Evolutionary conservation across 2,113 vertebrate species (phyloP).

Genomic region (Empidonax alnorum): DNA sequence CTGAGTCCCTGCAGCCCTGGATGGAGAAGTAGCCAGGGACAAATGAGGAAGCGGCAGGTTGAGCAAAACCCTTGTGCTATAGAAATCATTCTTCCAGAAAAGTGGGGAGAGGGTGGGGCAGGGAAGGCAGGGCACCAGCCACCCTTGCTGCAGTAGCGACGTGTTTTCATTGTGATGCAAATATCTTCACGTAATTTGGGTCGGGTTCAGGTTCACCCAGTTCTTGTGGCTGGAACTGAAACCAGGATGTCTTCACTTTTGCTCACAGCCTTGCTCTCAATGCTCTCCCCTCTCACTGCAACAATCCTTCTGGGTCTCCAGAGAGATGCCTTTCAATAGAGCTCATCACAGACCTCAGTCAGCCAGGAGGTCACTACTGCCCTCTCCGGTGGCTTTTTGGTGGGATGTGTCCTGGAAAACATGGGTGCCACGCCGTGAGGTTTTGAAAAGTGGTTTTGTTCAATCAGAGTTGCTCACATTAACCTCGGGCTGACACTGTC

Average conservation of each 20-base stretch:
- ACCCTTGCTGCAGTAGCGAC: neutral
- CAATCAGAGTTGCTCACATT: neutral
- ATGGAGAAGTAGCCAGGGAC: neutral
- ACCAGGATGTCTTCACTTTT: constrained; percentile 55
- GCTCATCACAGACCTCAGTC: neutral
- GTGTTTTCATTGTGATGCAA: constrained; percentile 62
- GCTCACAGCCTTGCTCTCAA: neutral
- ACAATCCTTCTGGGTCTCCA: neutral
- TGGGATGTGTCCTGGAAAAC: neutral
- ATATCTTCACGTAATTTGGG: constrained; percentile 38
- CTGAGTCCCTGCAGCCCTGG: neutral
- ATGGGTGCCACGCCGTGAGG: neutral
- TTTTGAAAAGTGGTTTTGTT: neutral
- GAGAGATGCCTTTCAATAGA: neutral
- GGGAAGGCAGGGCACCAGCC: neutral
- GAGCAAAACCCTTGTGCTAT: neutral
- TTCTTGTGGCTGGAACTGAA: constrained; percentile 55
- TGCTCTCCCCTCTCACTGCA: neutral
- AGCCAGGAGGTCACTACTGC: rapidly evolving
- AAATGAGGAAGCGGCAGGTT: constrained; percentile 19
- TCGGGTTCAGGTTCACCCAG: constrained; percentile 45
- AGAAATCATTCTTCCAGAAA: constrained; percentile 40
- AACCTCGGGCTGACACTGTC: neutral
- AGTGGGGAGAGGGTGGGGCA: neutral
- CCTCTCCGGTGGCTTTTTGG: neutral